Percentiles rank a stretch among this genome's conserved stretches.
Evolutionary conservation across 2,113 vertebrate species (phyloP).

Genomic region (Spizaetus ornatus): DNA sequence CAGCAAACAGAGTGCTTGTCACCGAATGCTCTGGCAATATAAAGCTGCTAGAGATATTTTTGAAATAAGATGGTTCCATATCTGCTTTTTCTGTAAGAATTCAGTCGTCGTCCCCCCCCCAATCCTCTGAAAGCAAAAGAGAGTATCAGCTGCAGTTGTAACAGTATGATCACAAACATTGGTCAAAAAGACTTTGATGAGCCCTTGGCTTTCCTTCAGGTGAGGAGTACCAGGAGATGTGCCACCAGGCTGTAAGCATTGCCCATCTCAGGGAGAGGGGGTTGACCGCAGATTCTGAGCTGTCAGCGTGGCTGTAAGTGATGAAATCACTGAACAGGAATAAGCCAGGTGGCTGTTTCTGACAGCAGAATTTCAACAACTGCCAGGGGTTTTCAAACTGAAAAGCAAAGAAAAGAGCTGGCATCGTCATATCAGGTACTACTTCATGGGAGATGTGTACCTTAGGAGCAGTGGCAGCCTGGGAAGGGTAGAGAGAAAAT

Average conservation of each 20-base stretch:
- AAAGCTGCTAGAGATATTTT: neutral
- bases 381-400: neutral
- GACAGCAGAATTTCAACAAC: neutral
- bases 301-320: neutral
- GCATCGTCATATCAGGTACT: neutral
- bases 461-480: neutral
- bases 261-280: fast-evolving
- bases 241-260: neutral
- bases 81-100: neutral
- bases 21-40: neutral
- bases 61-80: neutral
- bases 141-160: neutral
- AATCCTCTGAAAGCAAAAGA: neutral
- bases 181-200: neutral
- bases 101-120: neutral
- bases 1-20: neutral
- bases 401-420: neutral
- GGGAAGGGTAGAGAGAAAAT: neutral
- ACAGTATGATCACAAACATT: neutral
- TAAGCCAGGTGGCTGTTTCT: neutral
- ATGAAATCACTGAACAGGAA: neutral
- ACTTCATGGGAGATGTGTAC: neutral
- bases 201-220: neutral
- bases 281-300: neutral
- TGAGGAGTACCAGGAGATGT: neutral